Conservation (phyloP, 1,140 invertebrate genomes). For the Tetramorium simillimum region DNA sequence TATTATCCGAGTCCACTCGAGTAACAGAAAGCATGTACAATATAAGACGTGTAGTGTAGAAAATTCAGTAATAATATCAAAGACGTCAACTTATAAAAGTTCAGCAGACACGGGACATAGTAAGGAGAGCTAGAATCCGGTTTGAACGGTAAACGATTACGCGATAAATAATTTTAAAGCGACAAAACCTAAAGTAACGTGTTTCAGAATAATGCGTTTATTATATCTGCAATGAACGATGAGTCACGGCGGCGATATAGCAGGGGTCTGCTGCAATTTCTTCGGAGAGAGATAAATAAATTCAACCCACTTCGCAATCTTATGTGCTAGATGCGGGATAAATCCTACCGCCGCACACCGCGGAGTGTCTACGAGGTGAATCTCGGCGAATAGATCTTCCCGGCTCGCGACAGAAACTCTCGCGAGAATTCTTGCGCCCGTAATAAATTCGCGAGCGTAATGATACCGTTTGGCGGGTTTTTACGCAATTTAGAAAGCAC, state of each 20-base stretch:
- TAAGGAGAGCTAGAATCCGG: neutral
- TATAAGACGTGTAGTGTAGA: neutral
- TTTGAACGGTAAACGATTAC: neutral
- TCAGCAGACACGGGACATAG: neutral
- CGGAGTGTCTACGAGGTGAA: conserved; percentile 35
- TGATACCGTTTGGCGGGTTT: conserved; percentile 53
- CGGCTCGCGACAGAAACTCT: conserved; percentile 38
- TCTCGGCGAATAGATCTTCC: conserved; percentile 51
- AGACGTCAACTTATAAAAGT: conserved; percentile 12
- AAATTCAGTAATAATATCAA: neutral
- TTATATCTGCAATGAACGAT: neutral
- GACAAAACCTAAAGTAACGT: neutral
- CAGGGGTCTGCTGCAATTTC: conserved; percentile 9
- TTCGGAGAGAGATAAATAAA: conserved; percentile 31
- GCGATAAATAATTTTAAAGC: conserved; percentile 9
- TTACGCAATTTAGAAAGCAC: conserved; percentile 59
- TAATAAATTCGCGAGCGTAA: conserved; percentile 56
- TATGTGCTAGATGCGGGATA: conserved; percentile 15
- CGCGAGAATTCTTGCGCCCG: conserved; percentile 47
- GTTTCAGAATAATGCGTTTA: neutral
- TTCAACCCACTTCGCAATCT: conserved; percentile 2
- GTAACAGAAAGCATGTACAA: neutral
- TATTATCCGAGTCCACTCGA: neutral
- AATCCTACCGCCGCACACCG: conserved; percentile 17
- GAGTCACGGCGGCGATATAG: neutral